Evolutionary conservation across 23 tunicate species (phyloP), one percentile per base, ranked within the genome.

Genomic region (Aplidium turbinatum): DNA sequence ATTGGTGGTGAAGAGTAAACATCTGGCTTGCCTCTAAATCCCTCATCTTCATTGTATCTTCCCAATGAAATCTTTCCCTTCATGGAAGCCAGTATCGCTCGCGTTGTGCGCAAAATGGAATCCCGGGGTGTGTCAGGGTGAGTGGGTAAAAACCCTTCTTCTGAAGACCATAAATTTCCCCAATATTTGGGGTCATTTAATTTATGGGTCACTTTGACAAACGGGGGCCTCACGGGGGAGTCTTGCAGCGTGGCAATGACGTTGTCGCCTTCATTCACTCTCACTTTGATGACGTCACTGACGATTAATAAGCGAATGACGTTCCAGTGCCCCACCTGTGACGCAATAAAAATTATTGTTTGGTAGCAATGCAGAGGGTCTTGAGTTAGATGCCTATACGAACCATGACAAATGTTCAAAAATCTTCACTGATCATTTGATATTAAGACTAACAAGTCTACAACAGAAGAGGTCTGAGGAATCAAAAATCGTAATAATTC

Each of bases 271-370:
- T 80, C 75, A 39, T 80, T 80, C 1, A 70, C 21, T 16, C 85
- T 73, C 31, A 58, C 85, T 58, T 30, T 68, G 3, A 80, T 45
- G 69, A 80, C 77, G 70, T 80, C 77, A 57, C 85, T 80, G 58
- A 80, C 85, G 18, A 80, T 57, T 5, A 69, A 31, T 28, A 68
- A n/a, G 5, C 77, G 77, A 57, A 69, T 55, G 21, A 69, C 50
- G 77, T 80, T 80, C 85, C 85, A 80, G 13, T 69, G 60, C 21
- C 31, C 42, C 4, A 57, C 33, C 85, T 80, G 51, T 1, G 1
- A 16, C 16, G 16, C 11, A 9, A 42, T 9, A 9, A 42, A 42
- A 11, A 9, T 42, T 9, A 42, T 11, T 42, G 13, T 42, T 42
- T 42, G 11, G 50, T 42, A 9, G 50, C 13, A 9, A 42, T 9